Percentiles rank a stretch among this genome's conserved stretches.
phyloP scores from a whole-genome alignment of 2,113 vertebrate genomes.

The Rhodinocichla rosea region DNA sequence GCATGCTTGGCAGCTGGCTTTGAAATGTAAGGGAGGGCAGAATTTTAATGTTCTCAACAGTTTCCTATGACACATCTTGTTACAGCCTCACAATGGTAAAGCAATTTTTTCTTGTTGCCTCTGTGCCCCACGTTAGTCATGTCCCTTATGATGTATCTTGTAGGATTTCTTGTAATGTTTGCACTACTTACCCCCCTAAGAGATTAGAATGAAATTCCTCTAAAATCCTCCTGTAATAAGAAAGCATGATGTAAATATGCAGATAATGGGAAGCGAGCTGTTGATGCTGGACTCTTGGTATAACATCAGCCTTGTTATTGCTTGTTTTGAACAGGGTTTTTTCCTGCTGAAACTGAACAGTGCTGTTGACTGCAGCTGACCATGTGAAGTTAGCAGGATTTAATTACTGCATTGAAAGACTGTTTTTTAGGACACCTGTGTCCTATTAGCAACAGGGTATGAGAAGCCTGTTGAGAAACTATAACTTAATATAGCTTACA shows the following conservation, averaged over 20 bases:
- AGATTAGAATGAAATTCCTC: background rate
- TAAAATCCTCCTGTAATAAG: background rate
- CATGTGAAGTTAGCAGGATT: background rate
- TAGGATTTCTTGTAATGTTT: background rate
- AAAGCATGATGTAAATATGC: background rate
- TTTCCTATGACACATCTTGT: background rate
- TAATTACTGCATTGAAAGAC: slow-evolving; percentile 34
- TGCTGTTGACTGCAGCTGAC: background rate
- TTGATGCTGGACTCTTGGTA: background rate
- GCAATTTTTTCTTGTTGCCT: background rate
- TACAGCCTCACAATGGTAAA: background rate
- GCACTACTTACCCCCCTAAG: background rate
- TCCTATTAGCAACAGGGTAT: slow-evolving; percentile 43
- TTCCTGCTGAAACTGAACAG: background rate
- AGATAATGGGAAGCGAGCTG: background rate
- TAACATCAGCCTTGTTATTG: background rate
- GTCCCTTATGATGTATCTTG: background rate
- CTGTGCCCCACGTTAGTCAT: rapidly evolving
- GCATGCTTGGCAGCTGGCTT: background rate
- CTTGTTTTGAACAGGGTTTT: background rate
- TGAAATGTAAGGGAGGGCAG: background rate
- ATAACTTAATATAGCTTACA: slow-evolving; percentile 69
- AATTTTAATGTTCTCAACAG: background rate
- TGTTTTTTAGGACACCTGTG: slow-evolving; percentile 64
- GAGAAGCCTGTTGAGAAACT: slow-evolving; percentile 68